Evolutionary conservation across 2,888 invertebrate genomes (phyloP).

Genomic region (Meteorus colon): DNA sequence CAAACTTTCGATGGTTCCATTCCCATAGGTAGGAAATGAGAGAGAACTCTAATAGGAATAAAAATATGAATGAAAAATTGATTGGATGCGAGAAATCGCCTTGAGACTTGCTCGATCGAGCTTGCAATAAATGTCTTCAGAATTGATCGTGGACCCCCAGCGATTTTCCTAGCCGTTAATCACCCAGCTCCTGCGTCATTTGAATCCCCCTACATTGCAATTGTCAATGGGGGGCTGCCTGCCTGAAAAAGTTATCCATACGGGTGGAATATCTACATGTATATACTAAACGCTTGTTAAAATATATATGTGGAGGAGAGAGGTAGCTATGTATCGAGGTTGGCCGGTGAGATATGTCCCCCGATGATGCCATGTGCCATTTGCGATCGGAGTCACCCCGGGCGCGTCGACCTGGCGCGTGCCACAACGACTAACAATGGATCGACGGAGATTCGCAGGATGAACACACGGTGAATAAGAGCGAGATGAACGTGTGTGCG

Average conservation of each 20-base stretch:
- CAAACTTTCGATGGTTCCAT: too few species aligned
- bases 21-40: too few species aligned
- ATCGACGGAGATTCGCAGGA: slow-evolving; percentile 8
- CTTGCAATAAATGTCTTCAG: slow-evolving; percentile 34
- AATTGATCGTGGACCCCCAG: slow-evolving; percentile 31
- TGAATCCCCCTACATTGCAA: slow-evolving; percentile 38
- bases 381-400: slow-evolving; percentile 47
- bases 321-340: slow-evolving; percentile 28
- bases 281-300: slow-evolving; percentile 3
- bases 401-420: slow-evolving; percentile 47
- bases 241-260: slow-evolving; percentile 31
- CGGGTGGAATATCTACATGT: slow-evolving; percentile 16
- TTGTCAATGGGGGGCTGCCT: slow-evolving; percentile 33
- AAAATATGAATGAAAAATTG: background rate
- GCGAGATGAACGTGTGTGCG: slow-evolving; percentile 9
- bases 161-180: slow-evolving; percentile 46
- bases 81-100: background rate
- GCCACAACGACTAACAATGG: slow-evolving; percentile 43
- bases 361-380: slow-evolving; percentile 51
- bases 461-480: background rate
- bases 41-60: background rate
- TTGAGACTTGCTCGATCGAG: slow-evolving; percentile 32
- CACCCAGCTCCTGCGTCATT: slow-evolving; percentile 42
- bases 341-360: slow-evolving; percentile 31
- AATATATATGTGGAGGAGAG: slow-evolving; percentile 31